Conservation (phyloP, 1,140 invertebrate species). For the Vollenhovia emeryi region DNA sequence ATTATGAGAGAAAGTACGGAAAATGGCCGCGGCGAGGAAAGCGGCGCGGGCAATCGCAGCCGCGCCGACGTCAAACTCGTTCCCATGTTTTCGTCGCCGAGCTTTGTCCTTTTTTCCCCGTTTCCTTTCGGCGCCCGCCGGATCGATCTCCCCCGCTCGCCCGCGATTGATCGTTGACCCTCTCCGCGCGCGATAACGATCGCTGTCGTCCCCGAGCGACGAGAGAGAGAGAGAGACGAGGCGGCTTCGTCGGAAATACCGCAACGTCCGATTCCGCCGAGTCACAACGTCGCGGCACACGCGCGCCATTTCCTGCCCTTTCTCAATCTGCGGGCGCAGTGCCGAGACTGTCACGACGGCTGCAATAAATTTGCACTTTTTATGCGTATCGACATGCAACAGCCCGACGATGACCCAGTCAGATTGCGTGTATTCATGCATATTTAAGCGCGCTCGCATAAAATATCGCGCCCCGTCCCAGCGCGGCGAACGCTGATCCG, state of each 20-base stretch:
- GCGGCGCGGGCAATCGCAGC: neutral
- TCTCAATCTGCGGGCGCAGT: neutral
- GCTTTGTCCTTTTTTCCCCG: too few relatives aligned
- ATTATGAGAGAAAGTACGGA: constrained; percentile 45
- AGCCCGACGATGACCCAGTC: constrained; percentile 19
- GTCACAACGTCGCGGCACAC: neutral
- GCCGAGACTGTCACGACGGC: neutral
- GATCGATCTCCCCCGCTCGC: neutral
- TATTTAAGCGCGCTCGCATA: constrained; percentile 22
- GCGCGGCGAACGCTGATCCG: neutral
- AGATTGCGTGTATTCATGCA: constrained; percentile 12
- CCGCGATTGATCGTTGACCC: neutral
- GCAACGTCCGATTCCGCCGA: constrained; percentile 3
- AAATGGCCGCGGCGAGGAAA: constrained; percentile 28
- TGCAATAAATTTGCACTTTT: constrained; percentile 39
- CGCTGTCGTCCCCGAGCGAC: neutral
- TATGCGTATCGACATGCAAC: neutral
- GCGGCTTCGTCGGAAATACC: neutral
- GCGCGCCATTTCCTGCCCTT: neutral
- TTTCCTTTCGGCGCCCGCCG: neutral
- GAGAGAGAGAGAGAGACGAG: too few relatives aligned
- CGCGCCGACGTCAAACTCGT: too few relatives aligned
- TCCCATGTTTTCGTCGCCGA: too few relatives aligned
- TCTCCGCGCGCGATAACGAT: neutral
- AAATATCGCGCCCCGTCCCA: neutral